phyloP scores from a whole-genome alignment of 2,888 invertebrate genomes.

The Nomada fabriciana region DNA sequence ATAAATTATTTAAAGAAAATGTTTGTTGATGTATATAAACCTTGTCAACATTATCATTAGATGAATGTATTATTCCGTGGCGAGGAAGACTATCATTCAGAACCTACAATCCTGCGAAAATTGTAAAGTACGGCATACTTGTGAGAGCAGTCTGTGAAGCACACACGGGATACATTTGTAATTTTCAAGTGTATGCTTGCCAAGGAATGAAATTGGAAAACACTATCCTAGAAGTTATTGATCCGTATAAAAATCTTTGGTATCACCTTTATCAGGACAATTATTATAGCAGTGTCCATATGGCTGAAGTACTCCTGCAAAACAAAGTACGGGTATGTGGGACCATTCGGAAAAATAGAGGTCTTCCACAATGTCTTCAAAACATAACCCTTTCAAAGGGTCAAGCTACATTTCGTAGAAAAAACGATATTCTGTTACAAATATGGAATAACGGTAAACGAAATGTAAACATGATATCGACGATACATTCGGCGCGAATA shows the following conservation, averaged over 20 bases:
- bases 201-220: constrained; percentile 16
- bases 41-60: constrained; percentile 54
- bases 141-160: constrained; percentile 12
- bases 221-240: constrained; percentile 12
- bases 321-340: constrained; percentile 14
- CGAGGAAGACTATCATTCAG: constrained; percentile 41
- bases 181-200: constrained; percentile 16
- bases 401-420: constrained; percentile 10
- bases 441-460: constrained; percentile 21
- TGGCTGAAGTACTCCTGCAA: constrained; percentile 7
- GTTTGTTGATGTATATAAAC: constrained; percentile 58
- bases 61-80: constrained; percentile 68
- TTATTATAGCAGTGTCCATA: constrained; percentile 31
- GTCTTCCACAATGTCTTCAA: constrained; percentile 25
- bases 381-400: neutral
- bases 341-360: constrained; percentile 24
- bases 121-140: constrained; percentile 23
- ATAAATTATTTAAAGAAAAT: constrained; percentile 58
- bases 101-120: constrained; percentile 26
- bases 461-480: constrained; percentile 17
- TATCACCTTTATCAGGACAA: constrained; percentile 28
- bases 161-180: constrained; percentile 21
- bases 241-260: constrained; percentile 22
- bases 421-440: constrained; percentile 24
- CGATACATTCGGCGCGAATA: constrained; percentile 10